phyloP scores from a whole-genome alignment of 37 sponge, comb jelly and placozoan species.

The Chondrilla cf. caribensis region DNA sequence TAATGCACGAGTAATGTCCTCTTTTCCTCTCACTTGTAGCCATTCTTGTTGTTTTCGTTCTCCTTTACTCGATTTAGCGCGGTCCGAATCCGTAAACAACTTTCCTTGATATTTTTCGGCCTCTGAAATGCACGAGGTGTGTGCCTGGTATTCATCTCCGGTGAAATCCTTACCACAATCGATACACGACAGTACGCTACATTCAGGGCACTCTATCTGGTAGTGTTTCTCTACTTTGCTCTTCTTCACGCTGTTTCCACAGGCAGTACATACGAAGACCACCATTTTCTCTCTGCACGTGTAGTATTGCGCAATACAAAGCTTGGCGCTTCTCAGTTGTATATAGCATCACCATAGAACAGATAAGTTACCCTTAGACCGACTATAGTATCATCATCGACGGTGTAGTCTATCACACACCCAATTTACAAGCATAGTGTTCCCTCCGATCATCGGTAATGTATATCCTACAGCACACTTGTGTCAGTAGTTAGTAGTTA shows the following conservation, averaged over 20 bases:
- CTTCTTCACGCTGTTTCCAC: constrained; percentile 94
- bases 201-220: constrained; percentile 61
- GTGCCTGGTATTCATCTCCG: constrained; percentile 79
- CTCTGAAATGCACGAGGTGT: constrained; percentile 94
- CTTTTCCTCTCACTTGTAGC: constrained; percentile 61
- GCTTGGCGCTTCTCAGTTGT: no score
- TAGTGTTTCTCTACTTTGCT: constrained; percentile 94
- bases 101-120: constrained; percentile 96
- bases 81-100: constrained; percentile 63
- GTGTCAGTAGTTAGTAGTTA: no score
- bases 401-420: no score
- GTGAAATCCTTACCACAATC: constrained; percentile 93
- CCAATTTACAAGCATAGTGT: no score
- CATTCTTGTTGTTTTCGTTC: constrained; percentile 91
- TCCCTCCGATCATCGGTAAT: no score
- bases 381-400: no score
- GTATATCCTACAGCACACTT: no score
- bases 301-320: background rate
- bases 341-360: no score
- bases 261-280: constrained; percentile 94
- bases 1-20: no score
- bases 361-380: no score
- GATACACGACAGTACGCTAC: constrained; percentile 89
- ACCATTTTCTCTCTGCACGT: constrained; percentile 70
- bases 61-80: constrained; percentile 67